Percentiles rank a stretch among this genome's conserved stretches.
Conservation (phyloP, 92 coral and sea anemone species). For the Porites lobata region DNA sequence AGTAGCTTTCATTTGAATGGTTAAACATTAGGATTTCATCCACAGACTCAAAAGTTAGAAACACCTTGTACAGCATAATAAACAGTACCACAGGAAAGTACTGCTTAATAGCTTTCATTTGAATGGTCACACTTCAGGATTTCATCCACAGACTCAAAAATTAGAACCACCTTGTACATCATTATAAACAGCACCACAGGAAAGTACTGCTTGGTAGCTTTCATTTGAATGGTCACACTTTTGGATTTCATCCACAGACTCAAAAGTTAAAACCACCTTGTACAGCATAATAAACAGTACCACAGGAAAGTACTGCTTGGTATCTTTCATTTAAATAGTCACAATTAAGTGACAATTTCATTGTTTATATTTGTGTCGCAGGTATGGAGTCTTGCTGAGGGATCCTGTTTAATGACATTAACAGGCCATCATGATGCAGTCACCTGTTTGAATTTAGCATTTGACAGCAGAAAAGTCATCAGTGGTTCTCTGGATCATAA, state of each 20-base stretch:
- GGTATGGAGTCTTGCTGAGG: slow-evolving; percentile 97
- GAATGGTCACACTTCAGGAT: background rate
- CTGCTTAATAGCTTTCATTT: background rate
- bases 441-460: slow-evolving; percentile 95
- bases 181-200: background rate
- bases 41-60: background rate
- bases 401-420: slow-evolving; percentile 94
- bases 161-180: background rate
- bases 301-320: background rate
- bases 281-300: background rate
- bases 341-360: background rate
- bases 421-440: slow-evolving; percentile 99
- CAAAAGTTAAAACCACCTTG: background rate
- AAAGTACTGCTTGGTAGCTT: background rate
- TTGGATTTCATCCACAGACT: too few species aligned
- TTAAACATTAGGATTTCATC: too few species aligned
- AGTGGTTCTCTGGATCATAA: slow-evolving; percentile 99
- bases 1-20: background rate
- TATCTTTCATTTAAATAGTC: background rate
- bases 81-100: background rate
- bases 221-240: background rate
- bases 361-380: background rate
- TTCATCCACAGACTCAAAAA: background rate
- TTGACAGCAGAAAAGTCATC: slow-evolving; percentile 96
- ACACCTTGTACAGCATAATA: background rate